Conservation (phyloP, 2,113 vertebrate genomes). For the Helogale parvula region DNA sequence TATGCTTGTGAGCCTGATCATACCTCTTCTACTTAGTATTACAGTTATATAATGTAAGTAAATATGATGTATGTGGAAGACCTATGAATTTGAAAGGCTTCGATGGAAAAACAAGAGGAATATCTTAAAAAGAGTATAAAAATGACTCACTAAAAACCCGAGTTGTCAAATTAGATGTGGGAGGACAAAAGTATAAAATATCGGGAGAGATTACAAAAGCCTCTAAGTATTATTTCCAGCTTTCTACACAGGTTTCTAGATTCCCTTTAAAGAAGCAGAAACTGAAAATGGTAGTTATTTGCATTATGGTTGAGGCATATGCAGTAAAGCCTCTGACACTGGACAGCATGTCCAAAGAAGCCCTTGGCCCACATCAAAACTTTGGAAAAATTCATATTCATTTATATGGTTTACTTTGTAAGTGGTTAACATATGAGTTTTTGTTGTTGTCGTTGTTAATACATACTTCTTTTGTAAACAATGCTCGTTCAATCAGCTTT, state of each 20-base stretch:
- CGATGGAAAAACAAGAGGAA: not conserved
- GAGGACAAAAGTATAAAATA: not conserved
- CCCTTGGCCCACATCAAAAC: not conserved
- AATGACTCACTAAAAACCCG: not conserved
- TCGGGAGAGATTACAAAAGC: not conserved
- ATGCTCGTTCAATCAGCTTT: not conserved
- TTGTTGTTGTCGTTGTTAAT: not conserved
- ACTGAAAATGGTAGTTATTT: not conserved
- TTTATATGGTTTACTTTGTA: not conserved
- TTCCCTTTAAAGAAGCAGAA: conserved; percentile 1
- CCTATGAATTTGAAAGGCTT: not conserved
- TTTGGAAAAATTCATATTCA: not conserved
- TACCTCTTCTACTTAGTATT: not conserved
- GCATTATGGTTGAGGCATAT: not conserved
- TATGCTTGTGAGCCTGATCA: not conserved
- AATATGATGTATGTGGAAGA: not conserved
- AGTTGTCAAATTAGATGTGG: not conserved
- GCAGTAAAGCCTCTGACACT: not conserved
- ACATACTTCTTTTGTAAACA: not conserved
- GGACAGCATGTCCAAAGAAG: not conserved
- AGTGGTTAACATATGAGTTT: not conserved
- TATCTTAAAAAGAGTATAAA: not conserved
- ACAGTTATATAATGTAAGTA: not conserved
- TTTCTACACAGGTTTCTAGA: not conserved
- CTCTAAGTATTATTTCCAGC: not conserved